Percentiles rank a stretch among this genome's conserved stretches.
Conservation (phyloP, 2,113 vertebrate species). For the Callocephalon fimbriatum region DNA sequence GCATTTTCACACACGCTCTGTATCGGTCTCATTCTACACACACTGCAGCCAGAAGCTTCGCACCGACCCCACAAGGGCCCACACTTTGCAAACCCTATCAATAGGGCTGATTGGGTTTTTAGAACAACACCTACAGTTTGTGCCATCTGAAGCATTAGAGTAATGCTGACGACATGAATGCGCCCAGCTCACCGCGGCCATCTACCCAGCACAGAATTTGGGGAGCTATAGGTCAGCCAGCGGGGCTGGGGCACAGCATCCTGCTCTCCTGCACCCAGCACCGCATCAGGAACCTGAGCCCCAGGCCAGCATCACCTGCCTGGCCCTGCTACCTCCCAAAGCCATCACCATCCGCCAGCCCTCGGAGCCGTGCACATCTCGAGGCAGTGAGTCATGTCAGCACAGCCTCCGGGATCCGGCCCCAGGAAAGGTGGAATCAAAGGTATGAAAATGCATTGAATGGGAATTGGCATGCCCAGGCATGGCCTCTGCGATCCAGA, state of each 20-base stretch:
- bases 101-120: fast-evolving
- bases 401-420: not conserved
- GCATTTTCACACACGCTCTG: not conserved
- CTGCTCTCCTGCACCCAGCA: not conserved
- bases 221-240: not conserved
- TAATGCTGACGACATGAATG: fast-evolving
- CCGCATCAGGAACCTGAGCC: fast-evolving
- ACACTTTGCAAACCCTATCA: not conserved
- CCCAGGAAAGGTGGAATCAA: not conserved
- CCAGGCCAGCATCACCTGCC: not conserved
- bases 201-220: not conserved
- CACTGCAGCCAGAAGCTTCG: not conserved
- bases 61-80: not conserved
- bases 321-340: not conserved
- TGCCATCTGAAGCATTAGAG: fast-evolving
- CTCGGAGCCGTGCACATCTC: fast-evolving
- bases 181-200: not conserved
- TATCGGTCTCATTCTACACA: not conserved
- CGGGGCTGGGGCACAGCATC: not conserved
- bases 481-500: not conserved
- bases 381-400: not conserved
- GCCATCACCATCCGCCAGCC: not conserved
- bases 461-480: not conserved
- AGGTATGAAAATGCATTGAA: not conserved
- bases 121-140: fast-evolving